Base-by-base conservation (phyloP, 2,113 vertebrate genomes). In the Daphoenositta chrysoptera region DNA sequence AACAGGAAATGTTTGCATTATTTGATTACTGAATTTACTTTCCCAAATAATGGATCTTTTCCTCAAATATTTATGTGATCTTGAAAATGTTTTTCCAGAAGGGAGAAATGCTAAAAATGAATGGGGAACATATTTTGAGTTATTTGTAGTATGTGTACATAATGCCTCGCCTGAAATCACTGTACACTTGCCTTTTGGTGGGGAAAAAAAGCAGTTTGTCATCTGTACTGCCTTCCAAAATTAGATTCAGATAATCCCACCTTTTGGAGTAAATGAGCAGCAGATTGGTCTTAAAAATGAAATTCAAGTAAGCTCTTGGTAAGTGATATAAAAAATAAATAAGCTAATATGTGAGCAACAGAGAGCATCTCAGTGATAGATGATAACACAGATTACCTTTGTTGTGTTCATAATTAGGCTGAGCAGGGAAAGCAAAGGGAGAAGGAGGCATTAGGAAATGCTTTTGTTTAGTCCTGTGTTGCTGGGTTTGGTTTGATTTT, bases 201-300 rank as follows among this genome's bases (percentile, higher is more conserved):
- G 63, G 56, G 71, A 3, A 5, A 28, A 50, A 50, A 71, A 51
- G 56, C 96, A 89, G 80, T 96, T 95, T 95, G 95, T 96, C 96
- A 92, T 95, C 94, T 96, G 93, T 45, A 78, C 83, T 75, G 92
- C 94, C 81, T 92, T 84, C 92, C 94, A 75, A 82, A 96, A 94
- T 96, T 90, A 96, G 94, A 83, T 83, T 86, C 82, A n/a, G 87
- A 73, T 94, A 95, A 93, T 95, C 90, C 57, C 90, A 95, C 94
- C 92, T 96, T 97, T 96, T 87, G 89, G 83, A 92, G 95, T 93
- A 95, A 96, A 97, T 93, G 93, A 93, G 90, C 82, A 87, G 83
- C 94, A 96, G 93, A 94, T 94, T 95, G 92, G 60, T 81, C 90
- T 96, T 94, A 93, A 94, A 96, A 92, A 92, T 88, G 56, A 81